A percentile compares a stretch with the other conserved stretches of the same genome.
Evolutionary conservation across 2,113 vertebrate species (phyloP).

Genomic region (Crotalus viridis): DNA sequence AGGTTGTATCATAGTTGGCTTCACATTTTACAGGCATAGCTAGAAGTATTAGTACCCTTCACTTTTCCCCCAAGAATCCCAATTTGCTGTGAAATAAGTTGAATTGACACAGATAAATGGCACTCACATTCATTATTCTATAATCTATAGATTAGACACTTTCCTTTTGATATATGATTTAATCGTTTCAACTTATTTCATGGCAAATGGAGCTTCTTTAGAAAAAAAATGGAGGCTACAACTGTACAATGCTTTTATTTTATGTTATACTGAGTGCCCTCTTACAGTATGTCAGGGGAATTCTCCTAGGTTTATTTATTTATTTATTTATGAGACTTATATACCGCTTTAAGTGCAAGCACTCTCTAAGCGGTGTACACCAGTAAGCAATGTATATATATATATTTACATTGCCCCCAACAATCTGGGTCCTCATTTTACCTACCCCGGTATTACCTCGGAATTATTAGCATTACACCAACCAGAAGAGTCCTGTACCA

Average conservation of each 20-base stretch:
- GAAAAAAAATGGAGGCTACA: background rate
- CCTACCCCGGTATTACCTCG: too few species aligned
- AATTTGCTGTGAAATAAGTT: background rate
- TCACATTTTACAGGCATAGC: background rate
- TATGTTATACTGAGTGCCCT: background rate
- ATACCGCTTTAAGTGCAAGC: too few species aligned
- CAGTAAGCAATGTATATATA: too few species aligned
- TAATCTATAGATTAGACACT: background rate
- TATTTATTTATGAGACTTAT: too few species aligned
- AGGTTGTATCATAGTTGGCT: background rate
- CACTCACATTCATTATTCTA: background rate
- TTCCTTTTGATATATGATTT: background rate
- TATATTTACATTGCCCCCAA: too few species aligned
- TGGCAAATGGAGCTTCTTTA: background rate
- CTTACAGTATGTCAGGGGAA: background rate
- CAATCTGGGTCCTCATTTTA: too few species aligned
- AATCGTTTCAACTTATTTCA: background rate
- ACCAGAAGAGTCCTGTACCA: background rate
- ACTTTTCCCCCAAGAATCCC: background rate
- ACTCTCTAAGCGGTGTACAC: too few species aligned
- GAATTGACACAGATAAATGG: background rate
- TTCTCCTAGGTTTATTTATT: background rate
- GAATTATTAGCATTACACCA: background rate
- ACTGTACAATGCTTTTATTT: background rate
- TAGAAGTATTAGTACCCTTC: background rate